Percentiles rank a stretch among this genome's conserved stretches.
Evolutionary conservation across 1,140 invertebrate genomes (phyloP).

Genomic region (Drosophila fuyamai): DNA sequence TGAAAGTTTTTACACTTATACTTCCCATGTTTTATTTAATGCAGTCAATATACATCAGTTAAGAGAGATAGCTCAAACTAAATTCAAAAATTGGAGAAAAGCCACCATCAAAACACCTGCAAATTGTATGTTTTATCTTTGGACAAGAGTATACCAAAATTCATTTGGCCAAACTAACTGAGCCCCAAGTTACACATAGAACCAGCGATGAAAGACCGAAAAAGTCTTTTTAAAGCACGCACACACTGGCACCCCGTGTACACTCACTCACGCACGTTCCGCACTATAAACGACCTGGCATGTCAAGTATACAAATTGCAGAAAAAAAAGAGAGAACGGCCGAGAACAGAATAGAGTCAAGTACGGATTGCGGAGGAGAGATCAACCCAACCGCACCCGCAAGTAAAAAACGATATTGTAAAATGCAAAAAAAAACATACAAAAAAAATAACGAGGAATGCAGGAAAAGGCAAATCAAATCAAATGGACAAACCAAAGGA

Average conservation of each 20-base stretch:
- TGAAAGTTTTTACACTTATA: not conserved
- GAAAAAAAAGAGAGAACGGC: constrained; percentile 7
- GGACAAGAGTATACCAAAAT: constrained; percentile 8
- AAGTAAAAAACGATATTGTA: constrained; percentile 8
- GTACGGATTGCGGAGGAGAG: constrained; percentile 17
- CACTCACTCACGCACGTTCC: constrained; percentile 40
- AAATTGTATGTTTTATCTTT: not conserved
- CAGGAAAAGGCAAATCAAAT: constrained; percentile 62
- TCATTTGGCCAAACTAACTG: not conserved
- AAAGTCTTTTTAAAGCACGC: constrained; percentile 13
- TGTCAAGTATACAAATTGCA: constrained; percentile 62
- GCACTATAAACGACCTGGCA: constrained; percentile 72
- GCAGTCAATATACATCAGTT: too few species aligned
- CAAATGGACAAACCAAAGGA: constrained; percentile 58
- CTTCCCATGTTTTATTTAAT: too few species aligned
- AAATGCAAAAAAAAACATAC: constrained; percentile 4
- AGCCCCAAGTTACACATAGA: constrained; percentile 23
- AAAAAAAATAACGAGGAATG: constrained; percentile 25
- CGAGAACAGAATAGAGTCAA: constrained; percentile 15
- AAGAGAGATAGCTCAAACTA: too few species aligned
- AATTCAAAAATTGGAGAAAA: not conserved
- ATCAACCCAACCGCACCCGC: constrained; percentile 23
- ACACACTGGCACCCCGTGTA: constrained; percentile 4
- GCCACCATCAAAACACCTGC: not conserved
- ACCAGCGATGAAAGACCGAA: constrained; percentile 14